A percentile compares a stretch with the other conserved stretches of the same genome.
Evolutionary conservation across 1,140 invertebrate species (phyloP).

Genomic region (Pachypsylla venusta): DNA sequence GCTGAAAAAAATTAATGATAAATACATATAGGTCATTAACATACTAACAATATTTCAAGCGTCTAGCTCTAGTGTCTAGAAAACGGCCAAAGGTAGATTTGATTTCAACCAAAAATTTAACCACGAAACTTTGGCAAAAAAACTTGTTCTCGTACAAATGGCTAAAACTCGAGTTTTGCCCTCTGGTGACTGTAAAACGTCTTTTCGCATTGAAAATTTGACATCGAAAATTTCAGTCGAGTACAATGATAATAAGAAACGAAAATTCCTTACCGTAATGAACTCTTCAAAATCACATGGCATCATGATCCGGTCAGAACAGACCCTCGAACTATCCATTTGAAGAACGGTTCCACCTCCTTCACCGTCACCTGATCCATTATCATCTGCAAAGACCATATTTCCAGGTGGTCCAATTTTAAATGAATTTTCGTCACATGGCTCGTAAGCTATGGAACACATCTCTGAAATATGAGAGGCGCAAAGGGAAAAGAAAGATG

Average conservation of each 20-base stretch:
- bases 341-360: constrained; percentile 11
- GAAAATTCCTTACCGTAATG: constrained; percentile 41
- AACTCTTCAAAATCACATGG: constrained; percentile 71
- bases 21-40: too few relatives aligned
- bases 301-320: constrained; percentile 54
- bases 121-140: too few relatives aligned
- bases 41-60: too few relatives aligned
- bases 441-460: constrained; percentile 60
- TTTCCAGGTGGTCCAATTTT: constrained; percentile 41
- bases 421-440: constrained; percentile 58
- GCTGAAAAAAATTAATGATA: constrained; percentile 32
- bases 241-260: constrained; percentile 14
- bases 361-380: constrained; percentile 30
- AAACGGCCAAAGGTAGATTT: too few relatives aligned
- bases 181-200: too few relatives aligned
- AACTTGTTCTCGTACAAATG: too few relatives aligned
- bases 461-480: constrained; percentile 34
- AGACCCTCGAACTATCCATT: constrained; percentile 30
- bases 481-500: too few relatives aligned
- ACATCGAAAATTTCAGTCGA: constrained; percentile 1
- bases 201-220: too few relatives aligned
- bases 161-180: too few relatives aligned
- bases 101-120: too few relatives aligned
- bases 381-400: constrained; percentile 19
- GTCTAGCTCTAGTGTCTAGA: too few relatives aligned